Conservation (phyloP, 2,797 vertebrate genomes). For the Fringilla coelebs region DNA sequence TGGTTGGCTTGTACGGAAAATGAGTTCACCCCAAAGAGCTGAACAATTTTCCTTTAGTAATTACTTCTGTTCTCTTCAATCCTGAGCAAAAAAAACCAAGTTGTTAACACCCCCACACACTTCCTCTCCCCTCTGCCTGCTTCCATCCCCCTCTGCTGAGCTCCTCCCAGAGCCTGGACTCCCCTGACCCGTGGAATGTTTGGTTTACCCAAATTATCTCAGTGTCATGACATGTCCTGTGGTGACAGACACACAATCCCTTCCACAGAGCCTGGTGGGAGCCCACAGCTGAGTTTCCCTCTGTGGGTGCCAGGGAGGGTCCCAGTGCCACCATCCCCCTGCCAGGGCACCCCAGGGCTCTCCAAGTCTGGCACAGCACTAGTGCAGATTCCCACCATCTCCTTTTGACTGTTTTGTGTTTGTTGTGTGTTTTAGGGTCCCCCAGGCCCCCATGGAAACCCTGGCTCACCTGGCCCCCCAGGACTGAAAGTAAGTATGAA, state of each 20-base stretch:
- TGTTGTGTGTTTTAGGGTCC: conserved; percentile 83
- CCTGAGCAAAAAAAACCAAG: neutral
- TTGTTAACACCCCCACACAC: fast-evolving
- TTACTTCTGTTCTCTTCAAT: neutral
- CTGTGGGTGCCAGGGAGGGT: fast-evolving
- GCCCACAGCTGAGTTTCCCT: neutral
- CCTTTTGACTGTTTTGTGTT: neutral
- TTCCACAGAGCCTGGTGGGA: fast-evolving
- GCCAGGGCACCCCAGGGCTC: neutral
- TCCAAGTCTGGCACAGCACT: neutral
- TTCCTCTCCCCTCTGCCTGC: neutral
- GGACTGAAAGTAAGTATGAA: conserved; percentile 85
- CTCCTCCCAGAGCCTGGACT: neutral
- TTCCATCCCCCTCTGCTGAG: neutral
- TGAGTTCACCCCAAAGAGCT: neutral
- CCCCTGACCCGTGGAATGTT: neutral
- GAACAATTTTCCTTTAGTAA: neutral
- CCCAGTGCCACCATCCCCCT: fast-evolving
- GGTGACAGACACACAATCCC: neutral
- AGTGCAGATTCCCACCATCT: fast-evolving
- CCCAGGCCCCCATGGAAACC: conserved; percentile 91
- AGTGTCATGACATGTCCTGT: neutral
- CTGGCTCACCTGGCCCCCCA: conserved; percentile 84
- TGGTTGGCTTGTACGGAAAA: neutral
- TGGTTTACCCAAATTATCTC: neutral